Evolutionary conservation across 2,113 vertebrate species (phyloP).

Genomic region (Dipodomys ordii): DNA sequence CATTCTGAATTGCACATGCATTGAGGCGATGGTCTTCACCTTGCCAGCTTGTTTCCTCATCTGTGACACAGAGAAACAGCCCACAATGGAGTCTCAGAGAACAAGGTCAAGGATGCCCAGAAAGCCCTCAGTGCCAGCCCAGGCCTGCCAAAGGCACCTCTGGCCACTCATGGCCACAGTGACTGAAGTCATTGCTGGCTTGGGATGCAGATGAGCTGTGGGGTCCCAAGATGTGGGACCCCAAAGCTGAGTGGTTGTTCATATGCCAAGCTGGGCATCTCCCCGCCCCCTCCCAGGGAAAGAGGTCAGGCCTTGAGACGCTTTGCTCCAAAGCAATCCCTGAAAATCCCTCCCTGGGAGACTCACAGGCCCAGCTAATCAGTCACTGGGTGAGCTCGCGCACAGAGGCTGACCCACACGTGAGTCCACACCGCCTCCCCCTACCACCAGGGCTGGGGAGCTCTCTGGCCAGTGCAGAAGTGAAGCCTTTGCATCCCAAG

Average conservation of each 20-base stretch:
- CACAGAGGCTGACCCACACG: neutral
- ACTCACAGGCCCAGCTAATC: constrained; percentile 8
- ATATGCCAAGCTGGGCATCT: neutral
- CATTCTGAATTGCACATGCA: neutral
- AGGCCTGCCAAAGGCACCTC: neutral
- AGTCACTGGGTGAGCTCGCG: constrained; percentile 30
- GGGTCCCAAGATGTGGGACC: neutral
- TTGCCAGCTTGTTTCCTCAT: neutral
- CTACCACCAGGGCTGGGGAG: neutral
- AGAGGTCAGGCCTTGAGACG: neutral
- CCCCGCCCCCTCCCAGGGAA: neutral
- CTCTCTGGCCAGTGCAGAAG: neutral
- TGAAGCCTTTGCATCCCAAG: neutral
- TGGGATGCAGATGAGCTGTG: fast-evolving
- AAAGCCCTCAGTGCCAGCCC: too few relatives aligned
- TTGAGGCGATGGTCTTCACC: neutral
- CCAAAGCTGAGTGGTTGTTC: neutral
- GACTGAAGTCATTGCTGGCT: neutral
- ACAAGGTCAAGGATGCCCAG: neutral
- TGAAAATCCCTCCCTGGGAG: constrained; percentile 35
- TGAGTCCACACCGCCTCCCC: neutral
- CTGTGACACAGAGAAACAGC: neutral
- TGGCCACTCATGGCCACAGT: too few relatives aligned
- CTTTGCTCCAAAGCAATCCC: constrained; percentile 19
- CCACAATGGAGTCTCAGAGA: fast-evolving